These are phyloP conservation scores for Malachius bipustulatus DNA, from an alignment of 2,888 invertebrate genomes.

Conservation along the genomic window DNA sequence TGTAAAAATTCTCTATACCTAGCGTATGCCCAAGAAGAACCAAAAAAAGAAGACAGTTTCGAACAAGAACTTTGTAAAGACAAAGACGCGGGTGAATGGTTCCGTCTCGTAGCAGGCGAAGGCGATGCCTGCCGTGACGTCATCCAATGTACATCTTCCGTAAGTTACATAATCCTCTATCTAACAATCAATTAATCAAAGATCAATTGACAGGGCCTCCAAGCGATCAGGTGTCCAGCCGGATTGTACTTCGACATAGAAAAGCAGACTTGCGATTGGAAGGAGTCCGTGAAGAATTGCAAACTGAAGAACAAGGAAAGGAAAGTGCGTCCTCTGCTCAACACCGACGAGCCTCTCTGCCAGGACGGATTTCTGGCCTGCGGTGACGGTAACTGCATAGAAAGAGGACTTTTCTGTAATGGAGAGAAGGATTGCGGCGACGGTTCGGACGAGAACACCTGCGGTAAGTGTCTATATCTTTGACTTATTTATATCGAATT, in stretches of 20 bases:
- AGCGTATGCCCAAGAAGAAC: constrained; percentile 44
- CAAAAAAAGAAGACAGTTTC: constrained; percentile 76
- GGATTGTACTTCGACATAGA: constrained; percentile 89
- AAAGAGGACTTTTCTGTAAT: constrained; percentile 85
- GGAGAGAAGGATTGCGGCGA: constrained; percentile 82
- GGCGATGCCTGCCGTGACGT: constrained; percentile 90
- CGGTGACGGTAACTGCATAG: constrained; percentile 76
- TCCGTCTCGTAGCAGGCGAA: constrained; percentile 78
- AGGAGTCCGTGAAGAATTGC: constrained; percentile 86
- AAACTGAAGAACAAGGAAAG: constrained; percentile 81
- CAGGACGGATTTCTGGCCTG: constrained; percentile 79
- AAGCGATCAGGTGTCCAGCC: constrained; percentile 86
- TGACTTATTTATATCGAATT: no score
- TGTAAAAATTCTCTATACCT: no score
- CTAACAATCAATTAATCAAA: not conserved
- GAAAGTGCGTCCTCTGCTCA: constrained; percentile 73
- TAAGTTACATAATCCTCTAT: constrained; percentile 41
- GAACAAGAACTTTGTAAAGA: constrained; percentile 85
- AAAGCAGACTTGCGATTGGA: constrained; percentile 93
- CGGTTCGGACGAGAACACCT: constrained; percentile 82
- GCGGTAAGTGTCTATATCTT: constrained; percentile 52
- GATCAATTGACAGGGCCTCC: constrained; percentile 56
- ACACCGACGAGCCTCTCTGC: constrained; percentile 84
- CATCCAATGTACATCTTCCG: constrained; percentile 88
- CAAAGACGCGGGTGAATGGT: constrained; percentile 93